Base-by-base conservation (phyloP, 1,140 invertebrate species). In the Mercenaria mercenaria region DNA sequence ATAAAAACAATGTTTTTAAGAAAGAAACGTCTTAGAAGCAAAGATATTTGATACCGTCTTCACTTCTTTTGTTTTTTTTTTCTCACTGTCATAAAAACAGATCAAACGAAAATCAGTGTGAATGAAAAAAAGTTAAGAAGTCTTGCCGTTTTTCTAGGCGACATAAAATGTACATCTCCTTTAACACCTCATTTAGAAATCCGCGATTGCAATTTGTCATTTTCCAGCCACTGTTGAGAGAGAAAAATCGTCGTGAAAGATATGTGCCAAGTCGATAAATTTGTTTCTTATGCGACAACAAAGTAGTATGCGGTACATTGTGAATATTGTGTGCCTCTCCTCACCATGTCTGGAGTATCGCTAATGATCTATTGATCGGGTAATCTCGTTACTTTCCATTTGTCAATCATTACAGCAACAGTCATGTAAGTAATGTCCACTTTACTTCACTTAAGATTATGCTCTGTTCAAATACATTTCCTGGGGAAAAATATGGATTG, bases 361-460 rank as follows among this genome's bases (percentile, higher is more conserved):
- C 76, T 79, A 79, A 79, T 32, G 47, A 37, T 32, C 47, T 79
- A 79, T 79, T 79, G 76, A 79, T 79, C 76, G 50, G 1, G 26
- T 52, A 79, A 79, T 32, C 76, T 79, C 47, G 76, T 79, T 52
- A 79, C 47, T 79, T 77, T 79, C 76, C 76, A 56, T 79, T 79
- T 79, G 76, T 56, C 76, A 79, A 56, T 56, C 76, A 52, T 23
- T 52, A 1, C 50, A 41, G 34, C 47, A 10, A 79, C 6, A 52
- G 50, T 52, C 76, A 52, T 52, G 76, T 79, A 79, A 79, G 76
- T 52, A 52, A 79, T 79, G 76, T 79, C 76, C 76, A 79, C 43
- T 79, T 52, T 52, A 26, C 76, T 72, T 72, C 23, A 72, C 67
- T 72, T 41, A 72, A 67, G 34, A 72, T 72, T 72, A 72, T 72